Evolutionary conservation across 2,888 invertebrate species (phyloP).

Genomic region (Drosophila borealis): DNA sequence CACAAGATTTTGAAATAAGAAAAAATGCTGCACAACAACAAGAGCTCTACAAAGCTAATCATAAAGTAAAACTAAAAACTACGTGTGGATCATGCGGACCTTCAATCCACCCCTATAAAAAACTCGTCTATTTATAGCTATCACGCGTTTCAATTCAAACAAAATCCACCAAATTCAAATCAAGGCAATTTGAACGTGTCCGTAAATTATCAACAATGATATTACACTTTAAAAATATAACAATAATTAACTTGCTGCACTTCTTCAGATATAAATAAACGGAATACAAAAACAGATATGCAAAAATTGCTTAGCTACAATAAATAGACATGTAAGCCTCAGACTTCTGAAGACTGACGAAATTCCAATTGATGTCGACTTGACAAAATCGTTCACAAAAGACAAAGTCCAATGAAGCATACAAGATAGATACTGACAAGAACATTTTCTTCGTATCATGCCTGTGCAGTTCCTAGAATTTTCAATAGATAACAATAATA

Average conservation of each 20-base stretch:
- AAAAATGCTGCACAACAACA: constrained; percentile 5
- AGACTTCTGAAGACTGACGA: background rate
- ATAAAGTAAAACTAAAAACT: background rate
- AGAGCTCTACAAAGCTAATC: constrained; percentile 1
- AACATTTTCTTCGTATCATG: background rate
- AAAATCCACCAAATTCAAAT: background rate
- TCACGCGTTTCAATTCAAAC: background rate
- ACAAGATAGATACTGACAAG: constrained; percentile 4
- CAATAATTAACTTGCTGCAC: background rate
- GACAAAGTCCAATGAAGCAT: constrained; percentile 1
- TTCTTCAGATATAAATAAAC: background rate
- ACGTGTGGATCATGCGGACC: too few species aligned
- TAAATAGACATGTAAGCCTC: background rate
- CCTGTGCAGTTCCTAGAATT: constrained; percentile 10
- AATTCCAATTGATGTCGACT: constrained; percentile 3
- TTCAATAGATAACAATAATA: background rate
- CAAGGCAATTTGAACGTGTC: background rate
- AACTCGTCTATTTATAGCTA: background rate
- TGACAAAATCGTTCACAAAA: constrained; percentile 1
- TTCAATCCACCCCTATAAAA: too few species aligned
- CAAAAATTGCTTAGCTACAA: background rate
- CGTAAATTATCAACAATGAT: background rate
- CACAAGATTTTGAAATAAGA: constrained; percentile 14
- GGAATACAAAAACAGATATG: background rate
- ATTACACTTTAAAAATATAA: background rate